Base-by-base conservation (phyloP, 2,113 vertebrate genomes). In the Camarhynchus parvulus region DNA sequence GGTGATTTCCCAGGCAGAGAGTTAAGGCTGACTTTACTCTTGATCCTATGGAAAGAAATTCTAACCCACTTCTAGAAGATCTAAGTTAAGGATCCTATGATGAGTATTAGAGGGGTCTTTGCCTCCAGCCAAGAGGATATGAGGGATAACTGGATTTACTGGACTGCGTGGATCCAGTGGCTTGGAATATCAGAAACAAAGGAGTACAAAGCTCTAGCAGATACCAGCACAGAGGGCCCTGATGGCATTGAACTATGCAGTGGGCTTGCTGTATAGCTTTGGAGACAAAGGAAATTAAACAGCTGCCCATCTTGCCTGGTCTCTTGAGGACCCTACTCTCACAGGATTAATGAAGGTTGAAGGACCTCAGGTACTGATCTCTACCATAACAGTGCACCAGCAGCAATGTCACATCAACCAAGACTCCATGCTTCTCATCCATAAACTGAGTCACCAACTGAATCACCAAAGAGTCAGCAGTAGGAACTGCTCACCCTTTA, bases 321-420 rank as follows among this genome's bases (percentile, higher is more conserved):
- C 21, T 49, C 33, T 50, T 0, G 0, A 72, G 30, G 31, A 37
- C 27, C 4, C 22, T 58, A 17, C 16, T 68, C 22, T 37, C 37
- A 61, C 0, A 0, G 18, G 14, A 64, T 35, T 64, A 33, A 22
- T 27, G 21, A 88, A 21, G 30, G 31, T 2, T 1, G 1, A 56
- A 64, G 17, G 6, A 56, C 11, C 58, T 25, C 9, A 31, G 25
- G 35, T 25, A 20, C 14, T 31, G 21, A 33, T 33, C 76, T 50
- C 31, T 13, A 18, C 22, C 4, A 1, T 8, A 56, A 31, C 13
- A 27, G 11, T 25, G 21, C 49, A 47, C n/a, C 20, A 55, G 49
- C 17, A 80, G 31, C 14, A 42, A 33, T 23, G 10, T 9, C 25
- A 35, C 50, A 37, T 28, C 5, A 37, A 37, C 35, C 27, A 49